phyloP scores from a whole-genome alignment of 2,888 invertebrate species.

The Molanna angustata region DNA sequence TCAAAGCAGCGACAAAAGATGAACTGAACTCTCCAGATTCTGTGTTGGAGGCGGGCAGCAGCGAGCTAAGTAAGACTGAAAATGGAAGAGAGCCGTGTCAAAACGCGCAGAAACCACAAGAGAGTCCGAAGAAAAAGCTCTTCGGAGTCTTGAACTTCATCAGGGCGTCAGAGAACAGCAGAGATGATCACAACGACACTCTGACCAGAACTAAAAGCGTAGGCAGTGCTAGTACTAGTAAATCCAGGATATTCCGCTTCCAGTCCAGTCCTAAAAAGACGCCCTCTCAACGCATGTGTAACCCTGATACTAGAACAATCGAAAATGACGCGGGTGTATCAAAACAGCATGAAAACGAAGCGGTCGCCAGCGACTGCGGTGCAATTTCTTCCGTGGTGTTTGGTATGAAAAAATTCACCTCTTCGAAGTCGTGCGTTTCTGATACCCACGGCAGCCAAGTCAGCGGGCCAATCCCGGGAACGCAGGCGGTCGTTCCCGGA shows the following conservation, averaged over 20 bases:
- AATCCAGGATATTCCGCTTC: constrained; percentile 20
- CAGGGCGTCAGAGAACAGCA: constrained; percentile 15
- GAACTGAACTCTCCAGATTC: constrained; percentile 29
- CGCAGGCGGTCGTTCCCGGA: constrained; percentile 42
- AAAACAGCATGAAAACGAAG: neutral
- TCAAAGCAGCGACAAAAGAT: constrained; percentile 2
- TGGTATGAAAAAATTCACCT: constrained; percentile 17
- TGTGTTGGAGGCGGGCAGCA: constrained; percentile 16
- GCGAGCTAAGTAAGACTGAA: neutral
- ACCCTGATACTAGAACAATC: constrained; percentile 3
- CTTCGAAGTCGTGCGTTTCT: neutral
- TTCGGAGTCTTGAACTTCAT: constrained; percentile 26
- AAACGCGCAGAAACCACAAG: constrained; percentile 15
- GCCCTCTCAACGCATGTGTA: neutral
- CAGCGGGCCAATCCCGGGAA: constrained; percentile 4
- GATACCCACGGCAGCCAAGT: neutral
- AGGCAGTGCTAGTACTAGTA: constrained; percentile 5
- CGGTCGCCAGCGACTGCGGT: neutral
- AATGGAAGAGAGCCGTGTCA: neutral
- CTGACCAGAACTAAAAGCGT: constrained; percentile 1
- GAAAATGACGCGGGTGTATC: constrained; percentile 12
- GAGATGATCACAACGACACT: constrained; percentile 3
- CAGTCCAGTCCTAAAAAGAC: constrained; percentile 21
- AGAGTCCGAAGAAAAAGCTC: constrained; percentile 26
- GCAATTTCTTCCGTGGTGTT: neutral